Evolutionary conservation across 2,888 invertebrate species (phyloP), one percentile per base, ranked within the genome.

Genomic region (Phrixothrix hirtus): DNA sequence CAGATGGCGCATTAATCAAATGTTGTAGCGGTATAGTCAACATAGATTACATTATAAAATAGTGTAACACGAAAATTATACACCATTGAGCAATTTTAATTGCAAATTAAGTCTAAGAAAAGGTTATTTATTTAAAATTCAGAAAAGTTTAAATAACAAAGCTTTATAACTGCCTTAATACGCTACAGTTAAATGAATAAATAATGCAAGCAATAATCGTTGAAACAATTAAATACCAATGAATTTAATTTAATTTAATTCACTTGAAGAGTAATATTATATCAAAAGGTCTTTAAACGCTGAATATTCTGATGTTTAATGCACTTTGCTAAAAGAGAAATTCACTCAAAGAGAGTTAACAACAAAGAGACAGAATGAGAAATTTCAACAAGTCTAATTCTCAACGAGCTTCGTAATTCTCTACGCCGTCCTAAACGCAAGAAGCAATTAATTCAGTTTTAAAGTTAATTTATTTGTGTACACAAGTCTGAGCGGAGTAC

Each of bases 401-500:
- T 57, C 62, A 67, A 65, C 69, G 64, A 65, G 65, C 62, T 65
- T 66, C 68, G 67, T 69, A 67, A 70, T 70, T 70, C 62, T 59
- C 62, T 61, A 64, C 59, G 60, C 62, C 61, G 65, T 62, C 60
- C 70, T 70, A 74, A 75, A 75, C 70, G 72, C 73, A 74, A 73
- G 73, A 69, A 73, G 75, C 75, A 72, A 75, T 75, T 76, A 75
- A 76, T 75, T 75, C 74, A 75, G 70, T 75, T 75, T 75, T 73
- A 75, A 76, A 75, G 74, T 76, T 74, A 75, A 76, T 75, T 75
- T 75, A 75, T 75, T 75, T 74, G 74, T 74, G 71, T 70, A 72
- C 70, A 73, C 69, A 70, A 71, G 65, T 65, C 66, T 62, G 69
- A 67, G 64, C 68, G 65, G 64, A 67, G 69, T 72, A 74, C 72